Base-by-base conservation (phyloP, 2,888 invertebrate species). In the Lordiphosa andalusiaca region DNA sequence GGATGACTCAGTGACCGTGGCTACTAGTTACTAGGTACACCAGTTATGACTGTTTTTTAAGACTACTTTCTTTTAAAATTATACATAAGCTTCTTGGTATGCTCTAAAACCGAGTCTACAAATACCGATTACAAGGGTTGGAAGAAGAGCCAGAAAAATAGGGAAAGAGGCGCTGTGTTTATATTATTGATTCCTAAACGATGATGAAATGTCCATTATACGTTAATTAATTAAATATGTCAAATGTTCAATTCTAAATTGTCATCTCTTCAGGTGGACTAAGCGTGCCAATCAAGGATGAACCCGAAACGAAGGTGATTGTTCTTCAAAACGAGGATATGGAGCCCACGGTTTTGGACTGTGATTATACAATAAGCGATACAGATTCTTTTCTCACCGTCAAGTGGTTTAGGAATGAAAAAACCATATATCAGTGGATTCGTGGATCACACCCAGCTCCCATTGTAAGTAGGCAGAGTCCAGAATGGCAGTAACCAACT, bases 401-500 rank as follows among this genome's bases (percentile, higher is more conserved):
- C 0, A 78, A 78, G 16, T 78, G 78, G 78, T 84, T 62, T 37
- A 64, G 73, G 44, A 62, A 78, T 42, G 73, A 78, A 7, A 72
- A 78, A 19, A 51, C 76, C 2, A 63, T 78, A 23, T 78, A 78
- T 51, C 78, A 78, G 30, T 78, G 78, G 78, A 84, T 78, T 23
- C 65, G 69, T 1, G 78, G 78, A 0, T 62, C 52, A 0, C 65
- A 59, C 9, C 78, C 78, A 2, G 50, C 69, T 6, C 67, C 84
- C 3, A 75, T 78, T 35, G 78, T 78, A 40, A 36, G 69, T 63
- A 21, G 0, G 10, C 10, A 9, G 5, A 2, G 12, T 10, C 2
- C 3, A 12, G 33, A 16, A 37, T 47, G 2, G 1, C 1, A 16
- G 4, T 6, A 36, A 46, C 9, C 19, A 1, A 1, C n/a, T 1